Conservation (phyloP, 2,888 invertebrate genomes). For the Congeria kusceri region DNA sequence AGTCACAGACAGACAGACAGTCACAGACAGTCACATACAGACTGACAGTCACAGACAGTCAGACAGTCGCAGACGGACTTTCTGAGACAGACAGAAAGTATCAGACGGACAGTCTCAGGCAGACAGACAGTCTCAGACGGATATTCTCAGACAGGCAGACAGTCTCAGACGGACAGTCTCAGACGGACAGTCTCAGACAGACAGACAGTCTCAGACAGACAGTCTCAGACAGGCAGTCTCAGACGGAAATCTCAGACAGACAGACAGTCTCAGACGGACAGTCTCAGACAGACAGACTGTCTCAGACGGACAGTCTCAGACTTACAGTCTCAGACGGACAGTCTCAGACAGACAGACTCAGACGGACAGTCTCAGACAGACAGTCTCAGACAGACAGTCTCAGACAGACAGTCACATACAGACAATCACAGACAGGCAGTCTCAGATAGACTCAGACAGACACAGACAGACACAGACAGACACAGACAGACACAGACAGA, state of each 20-base stretch:
- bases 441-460: neutral
- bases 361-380: neutral
- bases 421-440: too few species aligned
- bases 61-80: too few species aligned
- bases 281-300: neutral
- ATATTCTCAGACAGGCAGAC: too few species aligned
- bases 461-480: neutral
- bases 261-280: neutral
- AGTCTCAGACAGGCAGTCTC: neutral
- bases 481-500: neutral
- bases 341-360: too few species aligned
- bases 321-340: too few species aligned
- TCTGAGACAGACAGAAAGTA: too few species aligned
- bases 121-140: too few species aligned
- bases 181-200: neutral
- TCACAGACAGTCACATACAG: too few species aligned
- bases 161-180: neutral
- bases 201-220: neutral
- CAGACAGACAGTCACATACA: neutral
- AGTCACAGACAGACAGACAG: slow-evolving; percentile 1
- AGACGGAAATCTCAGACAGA: too few species aligned
- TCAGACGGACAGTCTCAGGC: too few species aligned
- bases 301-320: neutral
- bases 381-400: neutral
- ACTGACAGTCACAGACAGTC: too few species aligned